Evolutionary conservation across 1,140 invertebrate species (phyloP).

Genomic region (Leptestheria dahalacensis): DNA sequence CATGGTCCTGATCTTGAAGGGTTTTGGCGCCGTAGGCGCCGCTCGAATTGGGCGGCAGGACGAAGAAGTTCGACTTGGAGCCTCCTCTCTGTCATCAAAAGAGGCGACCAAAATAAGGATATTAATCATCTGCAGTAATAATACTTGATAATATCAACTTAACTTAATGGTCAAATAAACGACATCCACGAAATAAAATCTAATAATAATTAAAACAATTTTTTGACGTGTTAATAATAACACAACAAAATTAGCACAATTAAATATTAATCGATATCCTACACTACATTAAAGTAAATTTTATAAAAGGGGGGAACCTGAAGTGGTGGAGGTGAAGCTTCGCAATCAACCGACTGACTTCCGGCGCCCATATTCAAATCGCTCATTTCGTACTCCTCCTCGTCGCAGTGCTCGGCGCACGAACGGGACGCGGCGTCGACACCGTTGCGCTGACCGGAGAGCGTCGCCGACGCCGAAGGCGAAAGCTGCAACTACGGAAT

Average conservation of each 20-base stretch:
- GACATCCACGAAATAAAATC: no score
- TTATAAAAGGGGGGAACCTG: no score
- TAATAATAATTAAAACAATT: no score
- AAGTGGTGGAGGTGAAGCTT: slow-evolving; percentile 14
- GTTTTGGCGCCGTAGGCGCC: not conserved
- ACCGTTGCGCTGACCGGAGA: not conserved
- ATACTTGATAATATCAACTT: not conserved
- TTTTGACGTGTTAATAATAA: no score
- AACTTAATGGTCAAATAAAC: no score
- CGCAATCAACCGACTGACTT: slow-evolving; percentile 15
- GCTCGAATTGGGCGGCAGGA: slow-evolving; percentile 6
- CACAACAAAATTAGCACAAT: no score
- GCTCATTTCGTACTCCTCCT: slow-evolving; percentile 5
- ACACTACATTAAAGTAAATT: no score
- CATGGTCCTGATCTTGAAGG: slow-evolving; percentile 20
- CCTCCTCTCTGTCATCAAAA: slow-evolving; percentile 3
- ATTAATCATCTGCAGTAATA: not conserved
- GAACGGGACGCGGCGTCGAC: not conserved
- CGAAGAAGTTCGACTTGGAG: slow-evolving; percentile 14
- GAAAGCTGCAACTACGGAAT: slow-evolving; percentile 6
- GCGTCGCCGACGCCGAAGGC: not conserved
- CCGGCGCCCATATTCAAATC: slow-evolving; percentile 7
- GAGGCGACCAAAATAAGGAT: not conserved
- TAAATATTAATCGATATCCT: no score
- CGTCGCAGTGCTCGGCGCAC: not conserved